A percentile compares a stretch with the other conserved stretches of the same genome.
Evolutionary conservation across 1,140 invertebrate genomes (phyloP).

Genomic region (Arctopsyche grandis): DNA sequence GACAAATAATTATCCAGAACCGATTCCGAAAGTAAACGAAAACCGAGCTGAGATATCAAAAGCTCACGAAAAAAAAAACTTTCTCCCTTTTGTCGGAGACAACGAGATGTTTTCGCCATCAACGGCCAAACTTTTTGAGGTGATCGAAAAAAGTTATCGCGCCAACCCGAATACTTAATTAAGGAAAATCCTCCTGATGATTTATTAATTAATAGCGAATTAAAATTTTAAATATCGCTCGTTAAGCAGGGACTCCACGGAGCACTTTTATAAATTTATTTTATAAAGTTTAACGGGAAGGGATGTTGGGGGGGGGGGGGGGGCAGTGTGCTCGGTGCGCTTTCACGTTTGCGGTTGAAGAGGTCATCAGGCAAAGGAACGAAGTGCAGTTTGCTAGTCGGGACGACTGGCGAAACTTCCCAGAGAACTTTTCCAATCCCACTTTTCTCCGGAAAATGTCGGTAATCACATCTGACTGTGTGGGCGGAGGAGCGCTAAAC

Average conservation of each 20-base stretch:
- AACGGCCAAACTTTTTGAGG: background rate
- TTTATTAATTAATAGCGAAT: too few relatives aligned
- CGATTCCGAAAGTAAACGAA: conserved; percentile 18
- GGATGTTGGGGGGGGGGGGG: too few relatives aligned
- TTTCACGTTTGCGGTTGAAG: conserved; percentile 9
- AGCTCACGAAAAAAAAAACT: conserved; percentile 3
- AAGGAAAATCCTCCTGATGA: too few relatives aligned
- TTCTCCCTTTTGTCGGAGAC: background rate
- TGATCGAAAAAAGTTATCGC: background rate
- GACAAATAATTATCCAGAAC: conserved; percentile 28
- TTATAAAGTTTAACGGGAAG: background rate
- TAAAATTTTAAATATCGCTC: too few relatives aligned
- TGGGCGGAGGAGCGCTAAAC: background rate
- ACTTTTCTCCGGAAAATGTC: conserved; percentile 19
- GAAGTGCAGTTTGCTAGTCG: conserved; percentile 10
- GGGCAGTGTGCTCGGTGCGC: background rate
- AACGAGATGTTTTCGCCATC: background rate
- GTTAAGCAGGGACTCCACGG: too few relatives aligned
- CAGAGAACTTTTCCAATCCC: conserved; percentile 15
- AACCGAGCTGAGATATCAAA: background rate
- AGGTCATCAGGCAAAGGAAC: conserved; percentile 19
- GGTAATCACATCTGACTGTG: conserved; percentile 10
- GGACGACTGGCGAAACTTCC: background rate
- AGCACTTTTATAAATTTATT: too few relatives aligned
- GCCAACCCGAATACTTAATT: background rate